Conservation (phyloP, 53 echinoderm and acorn worm species). For the Patiria pectinifera region DNA sequence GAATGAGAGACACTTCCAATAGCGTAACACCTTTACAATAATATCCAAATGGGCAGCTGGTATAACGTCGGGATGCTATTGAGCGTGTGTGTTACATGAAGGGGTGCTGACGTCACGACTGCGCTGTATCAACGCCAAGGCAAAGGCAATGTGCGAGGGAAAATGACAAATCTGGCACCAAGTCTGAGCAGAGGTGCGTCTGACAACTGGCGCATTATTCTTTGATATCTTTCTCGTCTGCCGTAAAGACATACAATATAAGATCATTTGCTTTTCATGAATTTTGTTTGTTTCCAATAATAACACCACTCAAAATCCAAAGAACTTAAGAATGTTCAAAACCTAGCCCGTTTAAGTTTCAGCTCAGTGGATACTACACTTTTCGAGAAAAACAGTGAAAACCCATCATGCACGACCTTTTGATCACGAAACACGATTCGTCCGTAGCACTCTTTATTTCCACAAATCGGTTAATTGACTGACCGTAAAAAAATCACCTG, state of each 20-base stretch:
- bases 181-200: neutral
- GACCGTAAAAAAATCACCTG: no score
- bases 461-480: no score
- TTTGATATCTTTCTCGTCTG: neutral
- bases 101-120: constrained; percentile 10
- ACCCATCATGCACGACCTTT: no score
- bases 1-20: neutral
- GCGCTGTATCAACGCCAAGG: neutral
- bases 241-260: no score
- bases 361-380: no score
- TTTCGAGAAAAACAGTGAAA: no score
- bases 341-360: no score
- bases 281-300: neutral
- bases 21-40: neutral
- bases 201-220: neutral
- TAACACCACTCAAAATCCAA: no score
- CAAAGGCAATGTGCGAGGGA: neutral
- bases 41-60: neutral
- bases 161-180: constrained; percentile 7
- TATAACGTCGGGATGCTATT: neutral
- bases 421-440: no score
- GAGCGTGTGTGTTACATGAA: neutral
- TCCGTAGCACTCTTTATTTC: no score
- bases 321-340: no score
- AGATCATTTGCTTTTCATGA: neutral